A percentile compares a stretch with the other conserved stretches of the same genome.
These are phyloP conservation scores for Polypterus senegalus DNA, from an alignment of 2,113 vertebrate genomes.

Conservation along the genomic window DNA sequence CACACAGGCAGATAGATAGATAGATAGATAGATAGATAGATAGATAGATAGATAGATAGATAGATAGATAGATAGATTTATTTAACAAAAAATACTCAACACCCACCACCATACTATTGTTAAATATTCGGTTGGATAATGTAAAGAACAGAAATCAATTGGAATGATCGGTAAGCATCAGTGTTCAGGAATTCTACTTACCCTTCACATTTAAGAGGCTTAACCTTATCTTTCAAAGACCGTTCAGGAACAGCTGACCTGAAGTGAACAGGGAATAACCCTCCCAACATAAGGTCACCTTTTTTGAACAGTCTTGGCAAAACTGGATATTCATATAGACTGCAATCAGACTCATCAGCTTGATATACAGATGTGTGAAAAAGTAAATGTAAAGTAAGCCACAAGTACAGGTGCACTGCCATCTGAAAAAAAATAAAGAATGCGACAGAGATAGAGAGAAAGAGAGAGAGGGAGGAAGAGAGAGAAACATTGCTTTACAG, in stretches of 20 bases:
- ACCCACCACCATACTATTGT: too few species aligned
- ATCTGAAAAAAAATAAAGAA: constrained; percentile 3
- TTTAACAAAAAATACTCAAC: too few species aligned
- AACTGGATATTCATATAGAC: constrained; percentile 23
- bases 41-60: too few species aligned
- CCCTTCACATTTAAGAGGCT: constrained; percentile 16
- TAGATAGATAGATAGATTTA: too few species aligned
- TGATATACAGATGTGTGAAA: not conserved
- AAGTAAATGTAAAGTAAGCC: not conserved
- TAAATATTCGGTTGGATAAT: too few species aligned
- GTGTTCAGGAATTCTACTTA: constrained; percentile 13
- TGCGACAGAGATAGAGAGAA: not conserved
- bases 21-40: too few species aligned
- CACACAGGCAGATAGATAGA: too few species aligned
- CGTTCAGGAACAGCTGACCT: constrained; percentile 24
- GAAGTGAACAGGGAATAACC: constrained; percentile 32
- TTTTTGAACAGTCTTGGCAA: constrained; percentile 29
- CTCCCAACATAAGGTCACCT: constrained; percentile 30
- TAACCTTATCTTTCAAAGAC: constrained; percentile 18
- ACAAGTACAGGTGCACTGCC: not conserved
- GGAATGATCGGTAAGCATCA: too few species aligned
- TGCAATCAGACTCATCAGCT: constrained; percentile 17
- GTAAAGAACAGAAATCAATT: too few species aligned
- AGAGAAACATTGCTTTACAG: not conserved
- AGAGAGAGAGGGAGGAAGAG: constrained; percentile 6